Evolutionary conservation across 2,113 vertebrate genomes (phyloP).

Genomic region (Oreotrochilus melanogaster): DNA sequence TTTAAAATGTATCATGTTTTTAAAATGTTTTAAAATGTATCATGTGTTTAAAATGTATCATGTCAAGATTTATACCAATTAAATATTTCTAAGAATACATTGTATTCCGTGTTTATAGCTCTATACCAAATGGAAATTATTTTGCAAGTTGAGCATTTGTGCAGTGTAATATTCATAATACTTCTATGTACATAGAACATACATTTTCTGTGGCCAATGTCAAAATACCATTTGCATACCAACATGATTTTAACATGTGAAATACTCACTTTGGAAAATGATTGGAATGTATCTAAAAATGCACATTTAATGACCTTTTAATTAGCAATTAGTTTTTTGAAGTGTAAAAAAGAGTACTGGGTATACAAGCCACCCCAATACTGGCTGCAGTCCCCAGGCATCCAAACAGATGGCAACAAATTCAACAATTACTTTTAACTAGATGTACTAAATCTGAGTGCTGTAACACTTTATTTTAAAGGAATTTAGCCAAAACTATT

Average conservation of each 20-base stretch:
- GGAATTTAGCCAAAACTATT: conserved; percentile 58
- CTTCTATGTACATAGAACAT: not conserved
- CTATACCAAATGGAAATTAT: not conserved
- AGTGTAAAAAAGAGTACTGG: not conserved
- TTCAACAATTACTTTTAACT: conserved; percentile 57
- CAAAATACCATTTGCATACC: not conserved
- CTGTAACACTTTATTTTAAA: conserved; percentile 51
- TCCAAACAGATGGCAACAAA: conserved; percentile 16
- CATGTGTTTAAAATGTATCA: not conserved
- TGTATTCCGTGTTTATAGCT: not conserved
- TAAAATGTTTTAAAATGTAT: not conserved
- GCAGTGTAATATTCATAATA: not conserved
- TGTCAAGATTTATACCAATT: not conserved
- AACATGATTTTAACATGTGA: not conserved
- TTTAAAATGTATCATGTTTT: not conserved
- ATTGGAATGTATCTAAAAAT: not conserved
- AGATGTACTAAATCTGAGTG: conserved; percentile 33
- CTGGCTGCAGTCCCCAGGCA: not conserved
- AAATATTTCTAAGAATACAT: not conserved
- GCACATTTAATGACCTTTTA: not conserved
- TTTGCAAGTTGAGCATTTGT: not conserved
- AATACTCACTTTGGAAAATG: not conserved
- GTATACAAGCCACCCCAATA: not conserved
- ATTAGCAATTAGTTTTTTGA: not conserved
- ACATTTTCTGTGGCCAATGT: not conserved